A percentile compares a stretch with the other conserved stretches of the same genome.
phyloP scores from a whole-genome alignment of 2,888 invertebrate species.

The Harmothoe impar region DNA sequence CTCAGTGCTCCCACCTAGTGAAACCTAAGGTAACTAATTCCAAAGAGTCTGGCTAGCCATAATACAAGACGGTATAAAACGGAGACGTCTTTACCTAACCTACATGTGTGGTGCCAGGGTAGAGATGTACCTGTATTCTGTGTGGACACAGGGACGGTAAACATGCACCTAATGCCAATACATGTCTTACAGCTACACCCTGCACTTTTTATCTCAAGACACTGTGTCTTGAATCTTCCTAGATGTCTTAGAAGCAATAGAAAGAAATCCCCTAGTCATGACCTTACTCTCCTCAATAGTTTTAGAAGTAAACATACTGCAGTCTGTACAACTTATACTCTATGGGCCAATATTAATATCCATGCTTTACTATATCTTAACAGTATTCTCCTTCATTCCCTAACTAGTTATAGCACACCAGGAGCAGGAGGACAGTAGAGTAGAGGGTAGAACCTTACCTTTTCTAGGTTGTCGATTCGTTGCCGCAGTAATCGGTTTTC shows the following conservation, averaged over 20 bases:
- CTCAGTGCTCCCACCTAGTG: too few species aligned
- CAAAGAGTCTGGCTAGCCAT: neutral
- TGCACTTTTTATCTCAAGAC: too few species aligned
- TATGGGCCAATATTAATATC: neutral
- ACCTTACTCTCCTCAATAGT: neutral
- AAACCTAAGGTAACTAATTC: neutral
- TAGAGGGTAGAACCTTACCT: slow-evolving; percentile 78
- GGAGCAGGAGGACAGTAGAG: neutral
- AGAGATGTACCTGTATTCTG: neutral
- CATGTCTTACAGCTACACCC: too few species aligned
- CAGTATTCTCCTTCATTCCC: neutral
- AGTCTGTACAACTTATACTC: too few species aligned
- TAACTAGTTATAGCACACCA: neutral
- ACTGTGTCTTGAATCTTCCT: too few species aligned
- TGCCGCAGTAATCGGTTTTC: slow-evolving; percentile 98
- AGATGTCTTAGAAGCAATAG: too few species aligned
- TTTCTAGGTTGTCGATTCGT: slow-evolving; percentile 96
- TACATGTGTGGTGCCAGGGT: neutral
- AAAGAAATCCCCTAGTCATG: neutral
- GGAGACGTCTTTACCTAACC: neutral
- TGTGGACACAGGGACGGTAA: neutral
- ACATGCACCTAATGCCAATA: neutral
- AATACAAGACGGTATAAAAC: neutral
- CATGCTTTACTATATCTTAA: neutral
- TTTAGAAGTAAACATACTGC: neutral